Evolutionary conservation across 2,113 vertebrate species (phyloP), one percentile per base, ranked within the genome.

Genomic region (Dinomys branickii): DNA sequence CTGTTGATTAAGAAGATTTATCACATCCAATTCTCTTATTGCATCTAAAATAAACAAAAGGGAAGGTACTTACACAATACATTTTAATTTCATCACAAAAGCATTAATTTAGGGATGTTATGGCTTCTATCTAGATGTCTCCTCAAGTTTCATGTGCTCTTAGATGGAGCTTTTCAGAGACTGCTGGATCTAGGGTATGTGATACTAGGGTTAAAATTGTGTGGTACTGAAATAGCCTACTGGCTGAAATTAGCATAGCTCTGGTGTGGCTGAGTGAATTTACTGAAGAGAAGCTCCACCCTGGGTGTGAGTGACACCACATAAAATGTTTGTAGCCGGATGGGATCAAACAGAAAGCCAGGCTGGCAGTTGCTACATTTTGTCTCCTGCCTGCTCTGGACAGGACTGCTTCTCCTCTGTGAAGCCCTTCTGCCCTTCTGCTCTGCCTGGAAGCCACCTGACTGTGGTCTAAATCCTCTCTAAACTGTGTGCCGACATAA

Each of bases 31-130:
- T 17, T 71, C 61, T 47, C 71, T 81, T 61, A 85, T 24, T 54
- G 54, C 84, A 80, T 58, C 81, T 47, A 56, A 81, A 95, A 90
- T 17, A 63, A 96, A 17, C 71, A 69, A 85, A 89, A 71, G 14
- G 4, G 10, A 19, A 84, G 69, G 33, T 61, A 77, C 44, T 50
- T 78, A 78, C 16, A 28, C 30, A 78, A 50, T 30, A 17, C 13
- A 50, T 50, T 78, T 78, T 50, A 50, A 50, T 77, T 77, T 47
- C 41, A 47, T 14, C 41, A 28, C 12, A 47, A 44, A 75, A 75
- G 5, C 28, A 47, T 28, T 73, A 47, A 47, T 77, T 47, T 77
- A 24, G 5, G 24, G 73, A 47, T 78, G 44, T 33, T 33, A 78
- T 33, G 47, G 47, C 47, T 52, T 50, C 44, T 30, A 78, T 52